These are phyloP conservation scores for Pocillopora grandis DNA, from an alignment of 92 coral and sea anemone species.

Conservation along the genomic window DNA sequence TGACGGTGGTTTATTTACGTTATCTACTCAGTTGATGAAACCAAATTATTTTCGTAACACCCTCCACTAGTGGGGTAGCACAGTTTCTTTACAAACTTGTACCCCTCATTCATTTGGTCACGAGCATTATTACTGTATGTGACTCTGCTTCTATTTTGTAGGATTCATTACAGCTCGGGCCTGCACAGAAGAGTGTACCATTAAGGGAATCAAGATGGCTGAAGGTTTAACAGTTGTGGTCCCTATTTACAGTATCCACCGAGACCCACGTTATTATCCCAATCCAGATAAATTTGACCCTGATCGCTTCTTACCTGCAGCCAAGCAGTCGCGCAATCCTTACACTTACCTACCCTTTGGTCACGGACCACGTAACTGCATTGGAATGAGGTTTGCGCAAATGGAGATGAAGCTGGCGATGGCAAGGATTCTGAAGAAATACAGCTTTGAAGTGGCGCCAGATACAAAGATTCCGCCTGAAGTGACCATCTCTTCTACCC, in stretches of 20 bases:
- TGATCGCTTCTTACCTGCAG: constrained; percentile 57
- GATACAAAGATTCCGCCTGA: constrained; percentile 54
- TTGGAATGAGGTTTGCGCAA: constrained; percentile 77
- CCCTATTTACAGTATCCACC: constrained; percentile 55
- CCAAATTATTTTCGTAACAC: too few species aligned
- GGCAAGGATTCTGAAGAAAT: constrained; percentile 61
- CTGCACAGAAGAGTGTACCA: constrained; percentile 46
- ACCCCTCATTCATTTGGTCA: background rate
- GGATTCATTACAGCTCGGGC: constrained; percentile 41
- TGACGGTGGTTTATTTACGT: too few species aligned
- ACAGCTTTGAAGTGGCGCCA: constrained; percentile 46
- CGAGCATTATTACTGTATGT: background rate
- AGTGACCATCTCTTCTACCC: background rate
- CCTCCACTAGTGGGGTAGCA: too few species aligned
- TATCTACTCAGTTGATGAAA: too few species aligned
- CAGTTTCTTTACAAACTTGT: background rate
- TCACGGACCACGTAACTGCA: constrained; percentile 67
- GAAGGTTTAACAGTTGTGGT: constrained; percentile 31
- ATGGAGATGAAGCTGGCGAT: constrained; percentile 75
- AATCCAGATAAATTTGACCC: constrained; percentile 77
- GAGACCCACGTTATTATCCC: constrained; percentile 53
- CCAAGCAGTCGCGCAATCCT: constrained; percentile 71
- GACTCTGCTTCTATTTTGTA: background rate
- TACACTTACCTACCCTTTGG: constrained; percentile 63
- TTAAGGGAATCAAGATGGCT: constrained; percentile 50